phyloP scores from a whole-genome alignment of 2,113 vertebrate species.

The Hyperoodon ampullatus region DNA sequence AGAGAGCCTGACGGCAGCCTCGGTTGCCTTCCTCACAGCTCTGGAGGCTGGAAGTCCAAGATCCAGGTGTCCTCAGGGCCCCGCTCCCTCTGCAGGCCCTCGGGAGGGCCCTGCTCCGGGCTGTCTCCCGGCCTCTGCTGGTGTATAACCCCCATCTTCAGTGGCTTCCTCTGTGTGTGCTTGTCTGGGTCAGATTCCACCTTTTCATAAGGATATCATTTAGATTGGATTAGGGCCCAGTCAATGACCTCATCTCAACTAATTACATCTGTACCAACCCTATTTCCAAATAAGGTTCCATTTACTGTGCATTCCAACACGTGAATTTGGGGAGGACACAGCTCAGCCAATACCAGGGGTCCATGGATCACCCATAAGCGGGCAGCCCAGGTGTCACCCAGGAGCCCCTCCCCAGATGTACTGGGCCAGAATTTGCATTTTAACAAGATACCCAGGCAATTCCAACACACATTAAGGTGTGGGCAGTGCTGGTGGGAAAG shows the following conservation, averaged over 20 bases:
- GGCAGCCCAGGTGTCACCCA: no score
- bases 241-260: not conserved
- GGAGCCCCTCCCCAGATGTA: not conserved
- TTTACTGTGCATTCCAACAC: not conserved
- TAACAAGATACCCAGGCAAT: not conserved
- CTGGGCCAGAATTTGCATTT: not conserved
- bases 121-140: not conserved
- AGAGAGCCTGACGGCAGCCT: no score
- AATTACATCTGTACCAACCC: not conserved
- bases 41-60: not conserved
- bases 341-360: not conserved
- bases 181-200: not conserved
- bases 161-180: not conserved
- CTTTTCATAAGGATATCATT: not conserved
- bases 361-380: not conserved
- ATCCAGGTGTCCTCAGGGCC: not conserved
- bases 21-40: accelerated
- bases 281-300: not conserved
- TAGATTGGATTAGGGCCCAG: not conserved
- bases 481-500: not conserved
- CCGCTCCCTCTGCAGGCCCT: not conserved
- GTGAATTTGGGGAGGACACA: not conserved
- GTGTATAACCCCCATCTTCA: not conserved
- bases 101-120: not conserved
- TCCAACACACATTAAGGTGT: not conserved